Evolutionary conservation across 1,140 invertebrate species (phyloP).

Genomic region (Drosophila ogumai): DNA sequence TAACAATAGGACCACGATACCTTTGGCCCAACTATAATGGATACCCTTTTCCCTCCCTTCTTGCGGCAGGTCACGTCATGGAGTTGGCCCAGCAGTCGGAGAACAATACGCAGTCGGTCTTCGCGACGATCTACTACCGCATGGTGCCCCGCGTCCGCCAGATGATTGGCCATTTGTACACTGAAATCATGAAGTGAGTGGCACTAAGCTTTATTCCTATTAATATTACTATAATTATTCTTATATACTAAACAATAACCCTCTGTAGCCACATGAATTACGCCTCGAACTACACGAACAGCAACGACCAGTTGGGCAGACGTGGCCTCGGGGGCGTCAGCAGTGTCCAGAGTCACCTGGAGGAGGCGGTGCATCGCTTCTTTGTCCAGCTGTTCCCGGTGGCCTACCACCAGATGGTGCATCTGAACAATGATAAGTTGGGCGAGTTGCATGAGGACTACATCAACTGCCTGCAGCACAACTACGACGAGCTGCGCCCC

Average conservation of each 20-base stretch:
- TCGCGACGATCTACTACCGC: slow-evolving; percentile 90
- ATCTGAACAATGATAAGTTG: slow-evolving; percentile 82
- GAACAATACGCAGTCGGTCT: slow-evolving; percentile 91
- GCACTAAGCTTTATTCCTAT: neutral
- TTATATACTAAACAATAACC: neutral
- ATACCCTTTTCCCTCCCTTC: slow-evolving; percentile 4
- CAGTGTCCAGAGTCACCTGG: slow-evolving; percentile 73
- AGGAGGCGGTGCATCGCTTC: slow-evolving; percentile 90
- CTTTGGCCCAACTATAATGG: slow-evolving; percentile 12
- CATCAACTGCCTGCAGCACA: slow-evolving; percentile 90
- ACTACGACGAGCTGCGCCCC: slow-evolving; percentile 91
- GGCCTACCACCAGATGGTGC: slow-evolving; percentile 91
- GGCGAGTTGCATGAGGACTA: slow-evolving; percentile 90
- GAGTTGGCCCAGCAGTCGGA: slow-evolving; percentile 90
- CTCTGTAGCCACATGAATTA: slow-evolving; percentile 65
- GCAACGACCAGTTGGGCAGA: slow-evolving; percentile 53
- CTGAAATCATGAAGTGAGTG: slow-evolving; percentile 88
- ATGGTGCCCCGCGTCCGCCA: slow-evolving; percentile 88
- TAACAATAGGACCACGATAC: slow-evolving; percentile 48
- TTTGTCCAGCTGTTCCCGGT: slow-evolving; percentile 93
- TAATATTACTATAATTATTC: neutral
- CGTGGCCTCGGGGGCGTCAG: slow-evolving; percentile 47
- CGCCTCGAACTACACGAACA: slow-evolving; percentile 70
- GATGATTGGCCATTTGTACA: slow-evolving; percentile 89
- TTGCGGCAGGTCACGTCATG: slow-evolving; percentile 89